phyloP scores from a whole-genome alignment of 2,113 vertebrate species.

The Onychostoma macrolepis region DNA sequence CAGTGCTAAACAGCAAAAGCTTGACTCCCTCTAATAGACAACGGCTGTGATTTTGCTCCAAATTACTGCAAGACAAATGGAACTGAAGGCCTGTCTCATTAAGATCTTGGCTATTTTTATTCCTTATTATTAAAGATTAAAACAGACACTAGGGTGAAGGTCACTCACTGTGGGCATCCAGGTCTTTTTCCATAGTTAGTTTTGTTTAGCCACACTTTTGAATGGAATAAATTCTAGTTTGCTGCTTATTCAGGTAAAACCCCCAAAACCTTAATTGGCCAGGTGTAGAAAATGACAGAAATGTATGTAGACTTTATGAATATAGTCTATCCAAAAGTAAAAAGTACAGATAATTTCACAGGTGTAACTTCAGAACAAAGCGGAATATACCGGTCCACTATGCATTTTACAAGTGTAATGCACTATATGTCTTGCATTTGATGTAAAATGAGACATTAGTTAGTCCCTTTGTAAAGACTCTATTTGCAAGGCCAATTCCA shows the following conservation, averaged over 20 bases:
- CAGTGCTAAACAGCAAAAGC: background rate
- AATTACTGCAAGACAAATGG: background rate
- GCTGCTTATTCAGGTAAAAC: background rate
- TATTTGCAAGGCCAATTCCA: background rate
- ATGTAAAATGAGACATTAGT: background rate
- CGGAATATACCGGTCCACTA: background rate
- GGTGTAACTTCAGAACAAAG: background rate
- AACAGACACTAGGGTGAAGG: background rate
- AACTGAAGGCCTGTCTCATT: background rate
- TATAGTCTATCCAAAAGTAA: background rate
- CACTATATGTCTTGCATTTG: too few relatives aligned
- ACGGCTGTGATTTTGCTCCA: background rate
- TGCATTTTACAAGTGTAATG: too few relatives aligned
- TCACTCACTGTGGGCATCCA: background rate
- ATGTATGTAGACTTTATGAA: background rate
- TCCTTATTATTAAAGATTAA: background rate
- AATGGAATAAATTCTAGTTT: background rate
- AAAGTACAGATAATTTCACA: background rate
- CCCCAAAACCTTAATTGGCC: background rate
- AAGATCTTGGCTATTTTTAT: background rate
- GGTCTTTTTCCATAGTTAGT: background rate
- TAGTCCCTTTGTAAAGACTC: background rate
- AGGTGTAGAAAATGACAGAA: background rate
- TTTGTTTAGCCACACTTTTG: background rate
- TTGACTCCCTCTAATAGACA: background rate